phyloP scores from a whole-genome alignment of 1,140 invertebrate genomes.

The Aphelinus atriplicis region DNA sequence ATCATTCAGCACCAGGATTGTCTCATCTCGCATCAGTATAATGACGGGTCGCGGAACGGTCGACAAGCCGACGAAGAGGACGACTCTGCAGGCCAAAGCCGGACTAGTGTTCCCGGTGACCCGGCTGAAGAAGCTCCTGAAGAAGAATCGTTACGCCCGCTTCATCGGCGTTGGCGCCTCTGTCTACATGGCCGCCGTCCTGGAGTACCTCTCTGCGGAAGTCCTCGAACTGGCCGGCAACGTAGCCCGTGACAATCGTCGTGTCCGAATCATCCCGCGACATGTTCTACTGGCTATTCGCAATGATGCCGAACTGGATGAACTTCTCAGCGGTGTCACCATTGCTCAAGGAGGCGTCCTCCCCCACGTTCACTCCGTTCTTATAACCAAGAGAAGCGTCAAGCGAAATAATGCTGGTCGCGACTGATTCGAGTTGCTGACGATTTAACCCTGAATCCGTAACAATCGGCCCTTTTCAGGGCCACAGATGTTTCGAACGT shows the following conservation, averaged over 20 bases:
- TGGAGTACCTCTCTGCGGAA: constrained; percentile 66
- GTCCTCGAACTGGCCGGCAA: constrained; percentile 42
- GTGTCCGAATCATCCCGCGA: constrained; percentile 75
- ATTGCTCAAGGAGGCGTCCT: no score
- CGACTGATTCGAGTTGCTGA: no score
- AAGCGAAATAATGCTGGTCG: no score
- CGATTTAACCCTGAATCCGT: no score
- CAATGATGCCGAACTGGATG: constrained; percentile 74
- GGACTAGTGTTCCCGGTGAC: constrained; percentile 24
- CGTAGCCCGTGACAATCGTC: constrained; percentile 34
- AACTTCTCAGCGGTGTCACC: constrained; percentile 44
- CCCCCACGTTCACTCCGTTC: no score
- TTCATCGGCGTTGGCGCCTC: constrained; percentile 68
- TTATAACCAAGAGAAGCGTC: no score
- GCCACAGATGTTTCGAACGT: no score
- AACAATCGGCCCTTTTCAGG: no score
- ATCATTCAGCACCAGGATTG: no score
- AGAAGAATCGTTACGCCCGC: constrained; percentile 36
- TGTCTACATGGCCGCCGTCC: constrained; percentile 63
- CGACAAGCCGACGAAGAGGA: constrained; percentile 44
- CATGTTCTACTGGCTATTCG: constrained; percentile 85
- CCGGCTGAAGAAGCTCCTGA: background rate
- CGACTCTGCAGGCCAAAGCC: constrained; percentile 40
- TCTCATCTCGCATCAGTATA: no score
- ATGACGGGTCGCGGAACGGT: no score